These are phyloP conservation scores for Drosophila mauritiana DNA, from an alignment of 1,140 invertebrate genomes.

Conservation along the genomic window DNA sequence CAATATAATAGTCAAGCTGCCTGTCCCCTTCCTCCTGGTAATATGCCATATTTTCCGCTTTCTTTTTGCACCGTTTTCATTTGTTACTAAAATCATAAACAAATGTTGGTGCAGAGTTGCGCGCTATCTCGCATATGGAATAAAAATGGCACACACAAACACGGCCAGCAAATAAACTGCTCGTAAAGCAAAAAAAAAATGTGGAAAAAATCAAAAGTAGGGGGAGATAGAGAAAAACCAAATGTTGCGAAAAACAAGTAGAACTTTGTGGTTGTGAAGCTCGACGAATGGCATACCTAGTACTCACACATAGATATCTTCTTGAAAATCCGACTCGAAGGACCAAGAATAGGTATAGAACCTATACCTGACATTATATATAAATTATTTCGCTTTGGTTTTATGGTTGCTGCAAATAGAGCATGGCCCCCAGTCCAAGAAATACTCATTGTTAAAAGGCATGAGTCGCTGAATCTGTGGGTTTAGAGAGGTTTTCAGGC, in stretches of 20 bases:
- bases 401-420: not conserved
- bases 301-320: not conserved
- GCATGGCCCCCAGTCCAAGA: not conserved
- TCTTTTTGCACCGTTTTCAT: constrained; percentile 78
- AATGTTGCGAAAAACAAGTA: constrained; percentile 34
- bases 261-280: not conserved
- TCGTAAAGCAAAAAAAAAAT: constrained; percentile 75
- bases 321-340: not conserved
- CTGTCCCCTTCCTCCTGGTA: constrained; percentile 24
- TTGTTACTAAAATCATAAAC: constrained; percentile 73
- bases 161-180: constrained; percentile 71
- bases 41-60: constrained; percentile 75
- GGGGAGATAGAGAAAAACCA: not conserved
- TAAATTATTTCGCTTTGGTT: too few species aligned
- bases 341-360: not conserved
- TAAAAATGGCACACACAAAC: constrained; percentile 21
- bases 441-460: constrained; percentile 1
- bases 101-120: constrained; percentile 54
- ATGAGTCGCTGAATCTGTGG: constrained; percentile 37
- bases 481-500: constrained; percentile 15
- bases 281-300: constrained; percentile 3
- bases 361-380: too few species aligned
- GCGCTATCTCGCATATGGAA: constrained; percentile 47
- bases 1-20: constrained; percentile 78
- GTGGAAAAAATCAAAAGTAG: constrained; percentile 51